phyloP scores from a whole-genome alignment of 2,888 invertebrate genomes.

The Limnephilus marmoratus region DNA sequence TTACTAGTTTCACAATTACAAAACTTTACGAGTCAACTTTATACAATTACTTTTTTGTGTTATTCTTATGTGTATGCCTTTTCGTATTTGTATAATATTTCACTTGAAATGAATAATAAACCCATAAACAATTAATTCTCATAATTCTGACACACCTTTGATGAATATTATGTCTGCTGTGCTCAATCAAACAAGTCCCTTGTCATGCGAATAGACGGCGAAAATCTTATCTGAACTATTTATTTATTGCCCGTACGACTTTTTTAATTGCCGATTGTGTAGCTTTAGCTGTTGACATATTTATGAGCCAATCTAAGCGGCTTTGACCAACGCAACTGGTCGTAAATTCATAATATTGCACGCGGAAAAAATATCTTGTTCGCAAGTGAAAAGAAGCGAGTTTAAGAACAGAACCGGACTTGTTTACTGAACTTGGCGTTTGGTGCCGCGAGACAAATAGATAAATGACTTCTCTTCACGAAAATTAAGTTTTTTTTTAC shows the following conservation, averaged over 20 bases:
- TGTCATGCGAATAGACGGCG: conserved; percentile 16
- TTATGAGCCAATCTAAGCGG: background rate
- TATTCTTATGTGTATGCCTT: background rate
- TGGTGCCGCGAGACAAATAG: background rate
- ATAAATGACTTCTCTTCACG: background rate
- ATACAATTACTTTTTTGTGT: background rate
- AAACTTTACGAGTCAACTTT: no score
- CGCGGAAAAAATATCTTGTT: background rate
- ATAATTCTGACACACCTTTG: background rate
- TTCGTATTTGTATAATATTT: background rate
- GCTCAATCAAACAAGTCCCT: background rate
- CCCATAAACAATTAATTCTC: background rate
- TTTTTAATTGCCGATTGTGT: conserved; percentile 19
- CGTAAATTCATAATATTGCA: background rate
- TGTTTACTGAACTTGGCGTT: background rate
- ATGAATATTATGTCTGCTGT: background rate
- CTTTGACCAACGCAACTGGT: background rate
- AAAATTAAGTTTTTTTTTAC: background rate
- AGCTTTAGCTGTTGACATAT: background rate
- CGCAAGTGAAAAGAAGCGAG: background rate
- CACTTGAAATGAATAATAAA: background rate
- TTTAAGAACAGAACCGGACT: background rate
- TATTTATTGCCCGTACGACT: background rate
- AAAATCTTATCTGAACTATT: background rate
- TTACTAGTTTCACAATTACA: no score